These are phyloP conservation scores for Vanessa cardui DNA, from an alignment of 2,888 invertebrate species.

Conservation along the genomic window DNA sequence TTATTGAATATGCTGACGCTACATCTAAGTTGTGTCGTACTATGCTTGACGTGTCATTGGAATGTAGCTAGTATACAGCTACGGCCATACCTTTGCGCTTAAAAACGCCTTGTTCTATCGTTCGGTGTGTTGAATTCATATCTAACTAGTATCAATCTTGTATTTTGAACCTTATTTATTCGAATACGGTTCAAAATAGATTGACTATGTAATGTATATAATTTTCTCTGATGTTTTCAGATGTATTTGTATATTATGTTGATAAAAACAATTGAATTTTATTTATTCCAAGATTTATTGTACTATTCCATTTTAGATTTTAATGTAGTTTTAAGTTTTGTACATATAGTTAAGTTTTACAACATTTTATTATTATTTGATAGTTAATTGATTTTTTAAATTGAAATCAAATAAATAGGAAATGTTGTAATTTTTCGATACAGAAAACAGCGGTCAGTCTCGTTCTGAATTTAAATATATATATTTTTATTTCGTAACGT, in stretches of 20 bases:
- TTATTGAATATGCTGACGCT: no score
- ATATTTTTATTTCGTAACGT: background rate
- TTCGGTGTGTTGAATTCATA: background rate
- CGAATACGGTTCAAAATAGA: background rate
- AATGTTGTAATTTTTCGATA: no score
- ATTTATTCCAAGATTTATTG: slow-evolving; percentile 48
- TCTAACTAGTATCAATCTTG: background rate
- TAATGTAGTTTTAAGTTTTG: slow-evolving; percentile 27
- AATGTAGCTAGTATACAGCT: no score
- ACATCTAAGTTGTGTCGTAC: background rate
- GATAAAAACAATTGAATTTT: slow-evolving; percentile 38
- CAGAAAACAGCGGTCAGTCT: background rate
- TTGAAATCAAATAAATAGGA: no score
- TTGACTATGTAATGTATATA: slow-evolving; percentile 1
- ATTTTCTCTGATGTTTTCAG: background rate
- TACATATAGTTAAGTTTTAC: slow-evolving; percentile 38
- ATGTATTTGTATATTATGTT: slow-evolving; percentile 46
- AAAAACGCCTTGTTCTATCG: no score
- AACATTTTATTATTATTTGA: slow-evolving; percentile 9
- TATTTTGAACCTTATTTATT: slow-evolving; percentile 17
- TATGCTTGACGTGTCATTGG: background rate
- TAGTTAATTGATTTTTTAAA: background rate
- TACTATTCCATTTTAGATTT: slow-evolving; percentile 40
- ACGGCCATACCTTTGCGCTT: no score
- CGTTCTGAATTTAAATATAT: background rate